Conservation (phyloP, 2,113 vertebrate genomes). For the Ptyas mucosa region DNA sequence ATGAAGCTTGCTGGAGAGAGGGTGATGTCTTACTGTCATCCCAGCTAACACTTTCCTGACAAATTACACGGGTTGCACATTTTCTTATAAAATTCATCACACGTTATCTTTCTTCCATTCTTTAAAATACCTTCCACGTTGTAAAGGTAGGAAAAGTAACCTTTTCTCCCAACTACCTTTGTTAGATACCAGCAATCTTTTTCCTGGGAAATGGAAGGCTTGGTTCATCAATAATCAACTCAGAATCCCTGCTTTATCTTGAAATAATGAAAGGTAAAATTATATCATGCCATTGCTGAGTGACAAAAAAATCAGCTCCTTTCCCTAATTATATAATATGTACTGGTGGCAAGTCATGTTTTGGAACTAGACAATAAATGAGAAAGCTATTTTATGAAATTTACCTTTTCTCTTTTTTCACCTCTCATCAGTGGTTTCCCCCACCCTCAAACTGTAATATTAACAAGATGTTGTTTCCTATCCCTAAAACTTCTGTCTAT, state of each 20-base stretch:
- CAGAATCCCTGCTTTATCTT: constrained; percentile 48
- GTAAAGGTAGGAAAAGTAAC: constrained; percentile 36
- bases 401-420: background rate
- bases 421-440: background rate
- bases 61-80: constrained; percentile 49
- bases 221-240: constrained; percentile 61
- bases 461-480: constrained; percentile 34
- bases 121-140: constrained; percentile 3
- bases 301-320: constrained; percentile 48
- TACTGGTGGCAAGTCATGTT: constrained; percentile 29
- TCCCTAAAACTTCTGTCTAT: constrained; percentile 27
- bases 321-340: constrained; percentile 46
- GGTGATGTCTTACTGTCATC: constrained; percentile 52
- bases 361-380: constrained; percentile 55
- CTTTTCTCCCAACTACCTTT: constrained; percentile 51
- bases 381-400: constrained; percentile 22
- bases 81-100: constrained; percentile 49
- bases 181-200: constrained; percentile 35
- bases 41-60: constrained; percentile 45
- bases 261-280: constrained; percentile 66
- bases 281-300: constrained; percentile 54
- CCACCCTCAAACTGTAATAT: constrained; percentile 2
- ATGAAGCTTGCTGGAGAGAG: constrained; percentile 54
- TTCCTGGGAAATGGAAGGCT: constrained; percentile 52
- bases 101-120: constrained; percentile 47